Conservation (phyloP, 2,888 invertebrate genomes). For the Rhaphigaster nebulosa region DNA sequence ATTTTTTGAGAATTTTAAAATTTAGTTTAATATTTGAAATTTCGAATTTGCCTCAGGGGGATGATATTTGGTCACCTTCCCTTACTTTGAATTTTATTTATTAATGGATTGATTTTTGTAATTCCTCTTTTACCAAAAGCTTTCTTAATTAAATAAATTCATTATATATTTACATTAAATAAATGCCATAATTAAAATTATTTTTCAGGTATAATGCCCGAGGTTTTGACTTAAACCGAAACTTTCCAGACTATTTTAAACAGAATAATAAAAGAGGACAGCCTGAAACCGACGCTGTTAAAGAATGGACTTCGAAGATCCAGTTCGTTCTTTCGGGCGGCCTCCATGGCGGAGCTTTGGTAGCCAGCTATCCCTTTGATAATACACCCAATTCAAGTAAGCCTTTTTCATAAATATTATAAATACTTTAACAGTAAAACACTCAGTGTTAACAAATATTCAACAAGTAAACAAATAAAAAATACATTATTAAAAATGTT, state of each 20-base stretch:
- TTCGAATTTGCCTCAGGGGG: too few relatives aligned
- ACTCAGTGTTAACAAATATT: neutral
- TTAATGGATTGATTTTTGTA: neutral
- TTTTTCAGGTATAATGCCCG: constrained; percentile 79
- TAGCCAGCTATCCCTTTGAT: constrained; percentile 97
- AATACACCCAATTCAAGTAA: constrained; percentile 95
- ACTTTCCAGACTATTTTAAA: constrained; percentile 96
- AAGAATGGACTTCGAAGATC: constrained; percentile 93
- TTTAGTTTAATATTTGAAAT: too few relatives aligned
- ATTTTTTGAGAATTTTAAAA: too few relatives aligned
- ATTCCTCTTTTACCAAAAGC: neutral
- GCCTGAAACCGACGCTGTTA: constrained; percentile 95
- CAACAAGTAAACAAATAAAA: too few relatives aligned
- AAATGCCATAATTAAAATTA: neutral
- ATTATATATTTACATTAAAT: neutral
- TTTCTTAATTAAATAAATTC: neutral
- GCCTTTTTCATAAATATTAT: constrained; percentile 68
- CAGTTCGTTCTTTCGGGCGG: constrained; percentile 96
- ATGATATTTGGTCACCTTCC: too few relatives aligned
- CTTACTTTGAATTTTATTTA: too few relatives aligned
- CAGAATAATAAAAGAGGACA: constrained; percentile 88
- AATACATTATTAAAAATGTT: neutral
- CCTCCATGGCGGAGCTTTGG: constrained; percentile 94
- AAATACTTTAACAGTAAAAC: neutral
- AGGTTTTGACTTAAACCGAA: constrained; percentile 92